Evolutionary conservation across 1,140 invertebrate genomes (phyloP).

Genomic region (Pararge aegeria): DNA sequence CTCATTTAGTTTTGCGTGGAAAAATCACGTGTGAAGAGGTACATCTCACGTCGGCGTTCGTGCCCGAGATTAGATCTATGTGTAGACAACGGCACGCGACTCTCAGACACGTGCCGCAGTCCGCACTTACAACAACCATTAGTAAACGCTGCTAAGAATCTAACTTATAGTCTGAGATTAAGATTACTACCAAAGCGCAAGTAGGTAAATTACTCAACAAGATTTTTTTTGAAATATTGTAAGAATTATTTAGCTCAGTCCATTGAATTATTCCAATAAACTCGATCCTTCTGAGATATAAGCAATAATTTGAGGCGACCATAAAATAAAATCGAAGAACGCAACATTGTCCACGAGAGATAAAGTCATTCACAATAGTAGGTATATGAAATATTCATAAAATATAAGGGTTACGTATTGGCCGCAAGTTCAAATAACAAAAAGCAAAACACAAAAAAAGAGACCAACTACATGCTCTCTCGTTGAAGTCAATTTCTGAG

Average conservation of each 20-base stretch:
- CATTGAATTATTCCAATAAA: slow-evolving; percentile 16
- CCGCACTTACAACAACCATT: slow-evolving; percentile 46
- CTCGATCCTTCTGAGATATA: slow-evolving; percentile 23
- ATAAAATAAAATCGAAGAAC: slow-evolving; percentile 56
- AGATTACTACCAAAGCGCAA: slow-evolving; percentile 37
- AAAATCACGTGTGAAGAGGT: slow-evolving; percentile 73
- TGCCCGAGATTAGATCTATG: slow-evolving; percentile 62
- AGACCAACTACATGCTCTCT: background rate
- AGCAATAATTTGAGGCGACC: slow-evolving; percentile 29
- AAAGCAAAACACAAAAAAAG: slow-evolving; percentile 4
- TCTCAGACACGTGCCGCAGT: slow-evolving; percentile 53
- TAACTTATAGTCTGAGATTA: slow-evolving; percentile 41
- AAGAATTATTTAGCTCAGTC: background rate
- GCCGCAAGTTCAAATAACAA: slow-evolving; percentile 26
- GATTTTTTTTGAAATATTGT: slow-evolving; percentile 15
- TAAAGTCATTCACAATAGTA: slow-evolving; percentile 67
- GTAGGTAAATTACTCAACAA: slow-evolving; percentile 21
- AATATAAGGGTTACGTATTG: slow-evolving; percentile 25
- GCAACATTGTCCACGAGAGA: slow-evolving; percentile 51
- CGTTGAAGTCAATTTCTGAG: background rate
- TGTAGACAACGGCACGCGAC: slow-evolving; percentile 67
- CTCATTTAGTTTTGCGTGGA: slow-evolving; percentile 43
- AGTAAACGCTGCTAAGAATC: slow-evolving; percentile 39
- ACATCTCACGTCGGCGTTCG: slow-evolving; percentile 64
- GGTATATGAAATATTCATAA: slow-evolving; percentile 64